These are phyloP conservation scores for Drosophila insularis DNA, from an alignment of 1,140 invertebrate genomes.

Conservation along the genomic window DNA sequence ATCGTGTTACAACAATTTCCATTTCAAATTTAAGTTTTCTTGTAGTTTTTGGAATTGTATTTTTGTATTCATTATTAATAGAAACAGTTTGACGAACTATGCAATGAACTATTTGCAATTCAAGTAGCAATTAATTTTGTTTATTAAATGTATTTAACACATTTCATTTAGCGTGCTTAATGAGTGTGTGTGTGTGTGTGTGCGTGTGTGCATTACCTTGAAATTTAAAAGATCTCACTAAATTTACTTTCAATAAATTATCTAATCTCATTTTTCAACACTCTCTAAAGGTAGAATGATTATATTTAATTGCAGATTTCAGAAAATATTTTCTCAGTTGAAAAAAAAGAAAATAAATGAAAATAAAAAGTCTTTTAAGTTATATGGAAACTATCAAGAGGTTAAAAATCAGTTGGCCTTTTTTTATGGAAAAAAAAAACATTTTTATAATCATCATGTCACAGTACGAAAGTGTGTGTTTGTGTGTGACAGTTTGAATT, in stretches of 20 bases:
- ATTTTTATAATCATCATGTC: not conserved
- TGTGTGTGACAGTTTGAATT: slow-evolving; percentile 55
- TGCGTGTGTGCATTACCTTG: not conserved
- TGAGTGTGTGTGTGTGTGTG: not conserved
- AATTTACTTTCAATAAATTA: slow-evolving; percentile 4
- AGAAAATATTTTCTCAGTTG: not conserved
- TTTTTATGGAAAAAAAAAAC: not conserved
- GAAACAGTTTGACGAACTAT: slow-evolving; percentile 44
- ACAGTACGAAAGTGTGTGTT: slow-evolving; percentile 14
- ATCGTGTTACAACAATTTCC: slow-evolving; percentile 6
- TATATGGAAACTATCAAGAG: too few species aligned
- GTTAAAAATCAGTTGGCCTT: too few species aligned
- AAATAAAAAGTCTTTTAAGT: too few species aligned
- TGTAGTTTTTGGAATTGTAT: not conserved
- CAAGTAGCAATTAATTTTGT: slow-evolving; percentile 44
- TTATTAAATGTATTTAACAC: slow-evolving; percentile 48
- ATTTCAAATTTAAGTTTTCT: slow-evolving; percentile 24
- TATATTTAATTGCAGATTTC: too few species aligned
- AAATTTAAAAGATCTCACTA: not conserved
- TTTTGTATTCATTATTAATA: slow-evolving; percentile 23
- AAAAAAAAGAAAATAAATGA: not conserved
- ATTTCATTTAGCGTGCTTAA: slow-evolving; percentile 9
- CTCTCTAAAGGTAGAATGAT: not conserved
- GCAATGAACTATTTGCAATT: slow-evolving; percentile 36
- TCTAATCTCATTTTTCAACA: not conserved